These are phyloP conservation scores for Drosophila pallidifrons DNA, from an alignment of 1,140 invertebrate genomes.

Conservation along the genomic window DNA sequence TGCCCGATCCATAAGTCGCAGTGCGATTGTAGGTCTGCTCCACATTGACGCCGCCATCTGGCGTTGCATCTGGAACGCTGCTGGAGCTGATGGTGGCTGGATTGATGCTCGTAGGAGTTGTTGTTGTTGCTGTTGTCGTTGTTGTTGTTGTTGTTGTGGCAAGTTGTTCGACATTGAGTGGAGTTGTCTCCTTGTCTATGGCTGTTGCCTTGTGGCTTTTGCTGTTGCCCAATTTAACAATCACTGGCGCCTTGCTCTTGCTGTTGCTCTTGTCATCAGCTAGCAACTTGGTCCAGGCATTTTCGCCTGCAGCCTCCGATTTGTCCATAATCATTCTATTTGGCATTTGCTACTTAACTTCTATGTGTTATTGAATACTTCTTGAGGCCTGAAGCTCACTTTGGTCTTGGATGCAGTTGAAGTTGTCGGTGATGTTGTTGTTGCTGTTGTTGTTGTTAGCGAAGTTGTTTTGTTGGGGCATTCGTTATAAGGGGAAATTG, in stretches of 20 bases:
- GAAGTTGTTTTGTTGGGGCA: constrained; percentile 19
- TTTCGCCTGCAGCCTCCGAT: constrained; percentile 65
- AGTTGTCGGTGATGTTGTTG: constrained; percentile 17
- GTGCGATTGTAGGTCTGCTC: constrained; percentile 65
- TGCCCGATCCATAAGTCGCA: constrained; percentile 67
- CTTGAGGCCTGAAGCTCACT: constrained; percentile 38
- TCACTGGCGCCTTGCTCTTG: constrained; percentile 49
- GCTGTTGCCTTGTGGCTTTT: constrained; percentile 16
- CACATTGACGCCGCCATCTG: not conserved
- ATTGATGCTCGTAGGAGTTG: not conserved
- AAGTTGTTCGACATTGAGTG: constrained; percentile 59
- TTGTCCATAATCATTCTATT: constrained; percentile 82
- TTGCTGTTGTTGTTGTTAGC: not conserved
- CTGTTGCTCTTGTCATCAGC: constrained; percentile 57
- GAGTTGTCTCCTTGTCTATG: constrained; percentile 41
- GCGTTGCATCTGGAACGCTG: not conserved
- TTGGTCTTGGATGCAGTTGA: constrained; percentile 55
- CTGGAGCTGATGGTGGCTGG: not conserved
- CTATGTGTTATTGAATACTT: constrained; percentile 39
- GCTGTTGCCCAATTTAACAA: constrained; percentile 61
- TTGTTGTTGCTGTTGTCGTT: constrained; percentile 3
- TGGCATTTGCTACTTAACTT: constrained; percentile 71
- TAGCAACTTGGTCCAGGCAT: constrained; percentile 79
- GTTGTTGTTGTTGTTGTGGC: not conserved
- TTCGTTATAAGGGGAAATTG: constrained; percentile 76